A percentile compares a stretch with the other conserved stretches of the same genome.
These are phyloP conservation scores for Oryzias melastigma DNA, from an alignment of 2,113 vertebrate species.

Conservation along the genomic window DNA sequence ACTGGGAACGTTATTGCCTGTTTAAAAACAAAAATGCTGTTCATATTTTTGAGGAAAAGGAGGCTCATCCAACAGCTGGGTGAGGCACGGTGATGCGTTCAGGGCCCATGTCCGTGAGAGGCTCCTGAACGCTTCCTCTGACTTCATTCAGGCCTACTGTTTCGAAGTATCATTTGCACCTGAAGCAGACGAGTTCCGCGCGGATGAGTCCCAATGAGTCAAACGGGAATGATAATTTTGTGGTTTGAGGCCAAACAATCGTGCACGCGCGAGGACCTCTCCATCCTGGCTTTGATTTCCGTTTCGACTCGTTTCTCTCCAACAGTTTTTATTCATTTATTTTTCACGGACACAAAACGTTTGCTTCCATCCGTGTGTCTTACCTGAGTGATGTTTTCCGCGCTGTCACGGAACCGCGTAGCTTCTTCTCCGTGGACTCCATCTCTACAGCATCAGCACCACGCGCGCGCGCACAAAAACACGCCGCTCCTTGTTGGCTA, in stretches of 20 bases:
- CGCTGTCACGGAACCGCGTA: constrained; percentile 25
- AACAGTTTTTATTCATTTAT: neutral
- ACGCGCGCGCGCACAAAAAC: constrained; percentile 11
- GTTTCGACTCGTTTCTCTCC: too few species aligned
- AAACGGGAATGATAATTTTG: too few species aligned
- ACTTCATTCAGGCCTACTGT: neutral
- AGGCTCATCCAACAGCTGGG: neutral
- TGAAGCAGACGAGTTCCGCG: too few species aligned
- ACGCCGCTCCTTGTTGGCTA: neutral
- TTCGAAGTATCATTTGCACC: too few species aligned
- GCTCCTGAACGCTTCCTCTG: constrained; percentile 40
- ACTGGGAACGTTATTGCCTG: too few species aligned
- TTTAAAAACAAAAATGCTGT: neutral
- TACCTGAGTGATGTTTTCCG: constrained; percentile 48
- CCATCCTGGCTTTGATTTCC: too few species aligned
- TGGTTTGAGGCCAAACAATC: too few species aligned
- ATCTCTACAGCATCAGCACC: constrained; percentile 55
- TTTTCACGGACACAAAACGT: neutral
- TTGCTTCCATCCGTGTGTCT: constrained; percentile 8
- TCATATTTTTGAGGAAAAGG: too few species aligned
- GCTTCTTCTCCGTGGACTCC: constrained; percentile 43
- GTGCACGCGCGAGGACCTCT: too few species aligned
- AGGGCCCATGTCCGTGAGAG: constrained; percentile 21
- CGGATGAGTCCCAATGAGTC: too few species aligned
- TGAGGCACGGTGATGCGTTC: neutral